Evolutionary conservation across 2,113 vertebrate species (phyloP).

Genomic region (Pipra filicauda): DNA sequence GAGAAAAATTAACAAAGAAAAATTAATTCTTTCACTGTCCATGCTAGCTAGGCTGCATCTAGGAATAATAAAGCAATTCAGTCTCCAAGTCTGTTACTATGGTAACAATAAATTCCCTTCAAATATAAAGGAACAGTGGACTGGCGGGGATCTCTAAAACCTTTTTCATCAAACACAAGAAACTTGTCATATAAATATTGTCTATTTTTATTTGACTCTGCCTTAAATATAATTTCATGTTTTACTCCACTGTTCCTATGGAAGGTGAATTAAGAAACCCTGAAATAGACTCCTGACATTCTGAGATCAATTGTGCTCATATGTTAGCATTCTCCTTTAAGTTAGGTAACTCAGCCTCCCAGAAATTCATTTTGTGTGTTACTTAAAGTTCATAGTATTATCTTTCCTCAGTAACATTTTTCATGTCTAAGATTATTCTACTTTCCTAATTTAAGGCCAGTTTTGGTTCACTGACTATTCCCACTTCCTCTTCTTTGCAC

Average conservation of each 20-base stretch:
- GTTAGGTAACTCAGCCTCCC: neutral
- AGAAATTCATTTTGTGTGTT: neutral
- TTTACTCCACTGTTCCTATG: neutral
- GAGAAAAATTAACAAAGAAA: neutral
- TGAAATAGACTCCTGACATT: neutral
- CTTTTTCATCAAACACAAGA: neutral
- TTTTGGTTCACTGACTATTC: neutral
- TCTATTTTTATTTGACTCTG: neutral
- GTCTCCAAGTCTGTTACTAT: neutral
- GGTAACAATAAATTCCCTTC: conserved; percentile 12
- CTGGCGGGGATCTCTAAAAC: neutral
- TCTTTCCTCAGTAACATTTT: neutral
- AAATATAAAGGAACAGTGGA: neutral
- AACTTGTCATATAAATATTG: neutral
- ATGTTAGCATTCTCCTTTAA: neutral
- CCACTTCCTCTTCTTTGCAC: neutral
- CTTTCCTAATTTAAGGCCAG: neutral
- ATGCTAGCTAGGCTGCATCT: neutral
- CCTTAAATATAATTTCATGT: neutral
- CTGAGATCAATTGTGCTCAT: neutral
- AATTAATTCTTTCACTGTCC: neutral
- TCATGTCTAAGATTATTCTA: neutral
- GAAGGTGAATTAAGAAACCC: neutral
- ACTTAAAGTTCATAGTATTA: neutral
- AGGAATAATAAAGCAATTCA: neutral